Percentiles rank a stretch among this genome's conserved stretches.
phyloP scores from a whole-genome alignment of 1,140 invertebrate genomes.

The Ylistrum balloti region DNA sequence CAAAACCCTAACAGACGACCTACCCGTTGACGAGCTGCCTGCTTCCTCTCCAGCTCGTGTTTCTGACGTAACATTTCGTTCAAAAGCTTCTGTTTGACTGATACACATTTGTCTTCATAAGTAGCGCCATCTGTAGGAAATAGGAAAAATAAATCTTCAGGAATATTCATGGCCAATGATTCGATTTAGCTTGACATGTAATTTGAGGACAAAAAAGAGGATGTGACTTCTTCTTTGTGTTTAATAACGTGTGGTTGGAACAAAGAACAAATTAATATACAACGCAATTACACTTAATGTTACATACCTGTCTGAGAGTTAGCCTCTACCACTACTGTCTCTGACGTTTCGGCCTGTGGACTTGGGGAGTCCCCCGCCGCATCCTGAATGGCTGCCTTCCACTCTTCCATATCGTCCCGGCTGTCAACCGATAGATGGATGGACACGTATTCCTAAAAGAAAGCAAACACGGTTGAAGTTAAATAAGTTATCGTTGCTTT shows the following conservation, averaged over 20 bases:
- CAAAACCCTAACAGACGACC: too few relatives aligned
- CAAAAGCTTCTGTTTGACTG: conserved; percentile 72
- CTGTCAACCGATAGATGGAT: conserved; percentile 51
- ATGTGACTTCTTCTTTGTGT: too few relatives aligned
- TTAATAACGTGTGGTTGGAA: too few relatives aligned
- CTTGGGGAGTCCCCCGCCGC: conserved; percentile 43
- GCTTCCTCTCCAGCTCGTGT: conserved; percentile 66
- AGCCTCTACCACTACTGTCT: not conserved
- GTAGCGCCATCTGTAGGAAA: not conserved
- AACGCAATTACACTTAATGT: too few relatives aligned
- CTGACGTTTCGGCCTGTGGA: not conserved
- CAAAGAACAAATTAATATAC: too few relatives aligned
- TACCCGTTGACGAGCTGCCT: conserved; percentile 61
- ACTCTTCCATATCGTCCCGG: conserved; percentile 55
- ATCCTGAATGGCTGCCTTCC: conserved; percentile 47
- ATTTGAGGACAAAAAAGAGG: too few relatives aligned
- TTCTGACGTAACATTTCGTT: conserved; percentile 72
- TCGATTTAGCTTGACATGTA: too few relatives aligned
- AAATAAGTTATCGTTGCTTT: too few relatives aligned
- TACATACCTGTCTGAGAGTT: not conserved
- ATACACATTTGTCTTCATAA: conserved; percentile 52
- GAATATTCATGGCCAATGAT: too few relatives aligned
- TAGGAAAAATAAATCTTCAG: not conserved
- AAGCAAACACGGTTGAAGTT: not conserved
- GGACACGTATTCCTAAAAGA: conserved; percentile 57